phyloP scores from a whole-genome alignment of 2,797 vertebrate species.

The Cygnus olor region DNA sequence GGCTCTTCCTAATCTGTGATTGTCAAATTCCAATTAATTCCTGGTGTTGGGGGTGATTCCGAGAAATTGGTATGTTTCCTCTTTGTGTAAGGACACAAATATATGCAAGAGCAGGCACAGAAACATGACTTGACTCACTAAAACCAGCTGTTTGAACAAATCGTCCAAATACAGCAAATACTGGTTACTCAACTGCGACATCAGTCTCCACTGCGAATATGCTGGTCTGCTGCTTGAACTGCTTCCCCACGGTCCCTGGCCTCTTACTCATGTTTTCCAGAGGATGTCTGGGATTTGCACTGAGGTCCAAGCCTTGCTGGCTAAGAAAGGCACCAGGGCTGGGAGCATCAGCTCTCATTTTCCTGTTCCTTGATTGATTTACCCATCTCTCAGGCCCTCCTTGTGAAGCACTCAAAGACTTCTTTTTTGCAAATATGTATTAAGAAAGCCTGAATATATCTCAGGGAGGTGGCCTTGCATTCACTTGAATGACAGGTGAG shows the following conservation, averaged over 20 bases:
- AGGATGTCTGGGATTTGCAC: not conserved
- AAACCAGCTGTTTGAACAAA: not conserved
- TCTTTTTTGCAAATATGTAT: not conserved
- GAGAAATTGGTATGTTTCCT: not conserved
- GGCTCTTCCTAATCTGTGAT: not conserved
- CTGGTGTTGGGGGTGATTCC: fast-evolving
- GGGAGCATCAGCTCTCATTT: not conserved
- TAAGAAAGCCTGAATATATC: not conserved
- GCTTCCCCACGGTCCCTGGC: not conserved
- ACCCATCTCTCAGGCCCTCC: not conserved
- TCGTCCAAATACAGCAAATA: not conserved
- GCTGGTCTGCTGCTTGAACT: not conserved
- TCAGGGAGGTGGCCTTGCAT: not conserved
- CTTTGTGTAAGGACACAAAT: not conserved
- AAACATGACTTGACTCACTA: not conserved
- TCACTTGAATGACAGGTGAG: not conserved
- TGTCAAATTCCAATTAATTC: not conserved
- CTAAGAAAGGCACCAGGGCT: not conserved
- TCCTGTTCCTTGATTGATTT: not conserved
- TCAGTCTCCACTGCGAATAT: not conserved
- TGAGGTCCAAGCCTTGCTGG: not conserved
- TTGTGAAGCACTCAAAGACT: not conserved
- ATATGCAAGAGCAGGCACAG: not conserved
- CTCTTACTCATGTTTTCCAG: not conserved
- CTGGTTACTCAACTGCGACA: not conserved